phyloP scores from a whole-genome alignment of 2,113 vertebrate genomes.

The Muntiacus muntjak region DNA sequence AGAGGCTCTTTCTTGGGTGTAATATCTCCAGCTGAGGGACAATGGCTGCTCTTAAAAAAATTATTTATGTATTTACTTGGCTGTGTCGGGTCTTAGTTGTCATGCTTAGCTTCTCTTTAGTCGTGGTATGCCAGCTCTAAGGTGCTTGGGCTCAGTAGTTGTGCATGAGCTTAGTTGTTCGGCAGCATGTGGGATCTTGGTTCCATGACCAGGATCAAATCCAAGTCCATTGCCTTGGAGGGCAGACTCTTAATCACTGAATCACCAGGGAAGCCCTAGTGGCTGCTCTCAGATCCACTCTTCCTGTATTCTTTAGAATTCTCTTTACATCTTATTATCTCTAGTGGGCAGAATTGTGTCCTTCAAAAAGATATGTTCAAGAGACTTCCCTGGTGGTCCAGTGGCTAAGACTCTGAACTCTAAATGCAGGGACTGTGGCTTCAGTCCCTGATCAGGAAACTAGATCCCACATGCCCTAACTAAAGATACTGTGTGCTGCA shows the following conservation, averaged over 20 bases:
- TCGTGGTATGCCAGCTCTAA: background rate
- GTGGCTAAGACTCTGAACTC: background rate
- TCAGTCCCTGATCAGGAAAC: background rate
- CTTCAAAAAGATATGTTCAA: background rate
- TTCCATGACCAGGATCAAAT: background rate
- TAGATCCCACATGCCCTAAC: background rate
- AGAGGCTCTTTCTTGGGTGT: background rate
- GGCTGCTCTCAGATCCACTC: background rate
- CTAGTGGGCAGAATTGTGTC: background rate
- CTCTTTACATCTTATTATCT: background rate
- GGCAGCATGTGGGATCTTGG: background rate
- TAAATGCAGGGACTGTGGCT: background rate
- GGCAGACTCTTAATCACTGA: background rate
- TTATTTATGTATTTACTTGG: background rate
- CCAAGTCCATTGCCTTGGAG: background rate
- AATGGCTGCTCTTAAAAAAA: background rate
- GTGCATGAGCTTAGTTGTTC: background rate
- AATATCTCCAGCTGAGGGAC: background rate
- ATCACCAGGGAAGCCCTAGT: background rate
- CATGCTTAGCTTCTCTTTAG: background rate
- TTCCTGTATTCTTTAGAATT: background rate
- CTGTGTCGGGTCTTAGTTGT: background rate
- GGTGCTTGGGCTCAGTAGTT: background rate
- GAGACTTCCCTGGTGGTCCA: background rate
- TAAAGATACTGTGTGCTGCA: background rate